Conservation (phyloP, 2,797 vertebrate species). For the Anas acuta region DNA sequence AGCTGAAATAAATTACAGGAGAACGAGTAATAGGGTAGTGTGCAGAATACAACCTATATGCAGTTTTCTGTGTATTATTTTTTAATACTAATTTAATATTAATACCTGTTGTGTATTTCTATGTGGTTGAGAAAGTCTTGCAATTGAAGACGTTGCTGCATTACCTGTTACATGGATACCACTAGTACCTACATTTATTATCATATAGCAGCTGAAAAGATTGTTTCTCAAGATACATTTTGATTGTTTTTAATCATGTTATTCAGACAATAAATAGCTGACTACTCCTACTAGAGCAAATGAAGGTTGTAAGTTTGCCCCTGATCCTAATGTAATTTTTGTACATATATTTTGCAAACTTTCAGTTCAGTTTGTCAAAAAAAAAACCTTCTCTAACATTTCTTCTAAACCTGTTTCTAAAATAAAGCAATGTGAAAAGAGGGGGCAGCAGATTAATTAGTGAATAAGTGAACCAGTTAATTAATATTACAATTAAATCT, state of each 20-base stretch:
- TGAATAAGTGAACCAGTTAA: conserved; percentile 73
- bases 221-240: background rate
- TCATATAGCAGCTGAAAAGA: background rate
- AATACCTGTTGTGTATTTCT: background rate
- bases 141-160: background rate
- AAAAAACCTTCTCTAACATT: conserved; percentile 42
- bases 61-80: background rate
- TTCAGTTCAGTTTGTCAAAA: background rate
- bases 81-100: background rate
- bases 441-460: conserved; percentile 73
- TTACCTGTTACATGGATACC: background rate
- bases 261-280: background rate
- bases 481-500: conserved; percentile 79
- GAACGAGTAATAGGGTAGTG: background rate
- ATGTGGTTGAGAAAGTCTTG: background rate
- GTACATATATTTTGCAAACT: background rate
- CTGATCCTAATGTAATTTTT: background rate
- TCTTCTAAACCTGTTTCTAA: conserved; percentile 41
- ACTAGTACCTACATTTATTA: background rate
- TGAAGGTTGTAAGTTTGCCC: background rate
- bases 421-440: conserved; percentile 56
- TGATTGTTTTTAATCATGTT: background rate
- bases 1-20: background rate
- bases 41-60: background rate
- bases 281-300: background rate